A percentile compares a stretch with the other conserved stretches of the same genome.
Conservation (phyloP, 2,797 vertebrate genomes). For the Masticophis lateralis region DNA sequence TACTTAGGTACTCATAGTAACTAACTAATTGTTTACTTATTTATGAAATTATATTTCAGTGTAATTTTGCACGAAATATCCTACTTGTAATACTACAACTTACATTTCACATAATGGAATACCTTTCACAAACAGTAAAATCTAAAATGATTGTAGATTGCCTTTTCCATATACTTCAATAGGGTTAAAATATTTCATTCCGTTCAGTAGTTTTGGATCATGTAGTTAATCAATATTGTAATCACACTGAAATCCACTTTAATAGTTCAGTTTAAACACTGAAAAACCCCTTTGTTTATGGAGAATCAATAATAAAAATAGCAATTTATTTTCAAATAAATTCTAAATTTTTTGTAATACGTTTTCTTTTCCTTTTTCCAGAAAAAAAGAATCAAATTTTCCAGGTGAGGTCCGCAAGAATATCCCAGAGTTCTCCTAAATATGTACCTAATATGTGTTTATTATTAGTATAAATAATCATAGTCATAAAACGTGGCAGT, state of each 20-base stretch:
- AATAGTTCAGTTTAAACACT: neutral
- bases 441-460: neutral
- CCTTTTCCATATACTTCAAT: neutral
- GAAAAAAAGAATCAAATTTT: neutral
- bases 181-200: constrained; percentile 8
- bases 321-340: neutral
- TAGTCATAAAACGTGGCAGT: neutral
- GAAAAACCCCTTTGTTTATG: neutral
- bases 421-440: neutral
- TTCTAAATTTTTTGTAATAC: neutral
- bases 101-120: constrained; percentile 12
- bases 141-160: neutral
- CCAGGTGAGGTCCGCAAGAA: neutral
- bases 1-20: neutral
- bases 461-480: neutral
- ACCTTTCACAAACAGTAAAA: constrained; percentile 7
- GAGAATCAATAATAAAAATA: neutral
- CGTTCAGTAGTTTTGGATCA: constrained; percentile 1
- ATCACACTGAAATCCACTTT: constrained; percentile 5
- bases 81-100: neutral
- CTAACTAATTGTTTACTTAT: neutral
- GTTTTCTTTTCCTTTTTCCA: neutral
- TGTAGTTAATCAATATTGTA: neutral
- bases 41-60: neutral
- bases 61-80: neutral